phyloP scores from a whole-genome alignment of 1,140 invertebrate species.

The Drosophila sturtevanti region DNA sequence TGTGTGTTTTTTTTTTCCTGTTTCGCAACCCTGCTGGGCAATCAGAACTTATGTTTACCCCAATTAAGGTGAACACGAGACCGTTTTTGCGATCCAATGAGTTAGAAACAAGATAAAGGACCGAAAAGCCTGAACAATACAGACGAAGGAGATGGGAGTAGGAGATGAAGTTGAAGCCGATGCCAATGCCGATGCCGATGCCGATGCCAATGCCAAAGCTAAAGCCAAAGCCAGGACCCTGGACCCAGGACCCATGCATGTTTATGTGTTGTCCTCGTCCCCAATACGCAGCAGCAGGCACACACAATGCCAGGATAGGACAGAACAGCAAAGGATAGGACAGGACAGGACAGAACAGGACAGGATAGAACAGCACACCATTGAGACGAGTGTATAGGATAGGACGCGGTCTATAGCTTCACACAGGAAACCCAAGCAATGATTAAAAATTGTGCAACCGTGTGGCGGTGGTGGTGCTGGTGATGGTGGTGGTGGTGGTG shows the following conservation, averaged over 20 bases:
- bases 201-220: not conserved
- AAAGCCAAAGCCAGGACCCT: not conserved
- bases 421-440: slow-evolving; percentile 54
- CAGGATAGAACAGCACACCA: not conserved
- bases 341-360: not conserved
- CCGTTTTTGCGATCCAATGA: slow-evolving; percentile 81
- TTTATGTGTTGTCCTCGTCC: slow-evolving; percentile 59
- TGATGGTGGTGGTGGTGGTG: not conserved
- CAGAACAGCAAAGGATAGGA: slow-evolving; percentile 2
- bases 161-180: not conserved
- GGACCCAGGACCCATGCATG: slow-evolving; percentile 50
- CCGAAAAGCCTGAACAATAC: slow-evolving; percentile 73
- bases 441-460: slow-evolving; percentile 80
- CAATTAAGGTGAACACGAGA: slow-evolving; percentile 81
- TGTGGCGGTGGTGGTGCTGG: slow-evolving; percentile 26
- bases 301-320: slow-evolving; percentile 56
- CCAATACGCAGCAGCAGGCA: slow-evolving; percentile 27
- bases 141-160: not conserved
- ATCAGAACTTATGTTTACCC: slow-evolving; percentile 81
- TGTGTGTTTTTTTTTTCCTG: not conserved
- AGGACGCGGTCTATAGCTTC: slow-evolving; percentile 17
- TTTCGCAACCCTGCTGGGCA: slow-evolving; percentile 58
- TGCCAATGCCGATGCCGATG: not conserved
- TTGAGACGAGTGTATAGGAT: not conserved
- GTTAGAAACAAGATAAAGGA: slow-evolving; percentile 81